phyloP scores from a whole-genome alignment of 1,140 invertebrate species.

The Drosophila melanogaster region DNA sequence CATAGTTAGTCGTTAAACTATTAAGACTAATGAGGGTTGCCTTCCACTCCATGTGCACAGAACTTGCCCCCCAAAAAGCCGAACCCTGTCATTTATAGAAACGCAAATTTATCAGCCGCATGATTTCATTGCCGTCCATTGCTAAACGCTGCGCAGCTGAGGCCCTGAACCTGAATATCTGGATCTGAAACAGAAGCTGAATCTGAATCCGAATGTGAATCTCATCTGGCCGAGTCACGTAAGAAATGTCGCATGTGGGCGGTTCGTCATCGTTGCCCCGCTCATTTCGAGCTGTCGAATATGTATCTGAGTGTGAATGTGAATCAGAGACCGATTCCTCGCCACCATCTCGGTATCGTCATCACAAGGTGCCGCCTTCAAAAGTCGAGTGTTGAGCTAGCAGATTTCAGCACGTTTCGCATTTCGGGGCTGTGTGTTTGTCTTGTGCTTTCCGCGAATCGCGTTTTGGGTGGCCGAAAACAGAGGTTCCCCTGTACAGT shows the following conservation, averaged over 20 bases:
- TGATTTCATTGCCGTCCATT: slow-evolving; percentile 58
- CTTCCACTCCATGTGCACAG: not conserved
- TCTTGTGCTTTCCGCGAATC: slow-evolving; percentile 74
- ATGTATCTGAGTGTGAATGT: not conserved
- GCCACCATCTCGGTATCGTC: slow-evolving; percentile 24
- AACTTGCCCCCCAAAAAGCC: not conserved
- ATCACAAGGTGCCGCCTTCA: slow-evolving; percentile 53
- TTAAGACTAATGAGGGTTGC: slow-evolving; percentile 81
- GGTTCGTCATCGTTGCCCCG: slow-evolving; percentile 22
- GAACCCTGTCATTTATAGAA: slow-evolving; percentile 27
- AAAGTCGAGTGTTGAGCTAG: slow-evolving; percentile 34
- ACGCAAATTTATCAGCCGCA: slow-evolving; percentile 64
- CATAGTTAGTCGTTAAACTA: slow-evolving; percentile 69
- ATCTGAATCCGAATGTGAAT: slow-evolving; percentile 10
- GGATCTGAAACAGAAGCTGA: slow-evolving; percentile 4
- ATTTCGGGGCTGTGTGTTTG: slow-evolving; percentile 67
- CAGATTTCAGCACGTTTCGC: slow-evolving; percentile 73
- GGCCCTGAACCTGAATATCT: slow-evolving; percentile 18
- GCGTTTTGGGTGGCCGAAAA: slow-evolving; percentile 68
- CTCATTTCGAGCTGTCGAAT: slow-evolving; percentile 6
- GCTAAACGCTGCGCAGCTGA: slow-evolving; percentile 50
- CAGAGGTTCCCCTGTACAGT: slow-evolving; percentile 21
- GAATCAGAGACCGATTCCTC: slow-evolving; percentile 20
- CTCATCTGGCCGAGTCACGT: slow-evolving; percentile 60
- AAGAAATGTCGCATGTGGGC: slow-evolving; percentile 59